Conservation (phyloP, 2,888 invertebrate genomes). For the Bugulina stolonifera region DNA sequence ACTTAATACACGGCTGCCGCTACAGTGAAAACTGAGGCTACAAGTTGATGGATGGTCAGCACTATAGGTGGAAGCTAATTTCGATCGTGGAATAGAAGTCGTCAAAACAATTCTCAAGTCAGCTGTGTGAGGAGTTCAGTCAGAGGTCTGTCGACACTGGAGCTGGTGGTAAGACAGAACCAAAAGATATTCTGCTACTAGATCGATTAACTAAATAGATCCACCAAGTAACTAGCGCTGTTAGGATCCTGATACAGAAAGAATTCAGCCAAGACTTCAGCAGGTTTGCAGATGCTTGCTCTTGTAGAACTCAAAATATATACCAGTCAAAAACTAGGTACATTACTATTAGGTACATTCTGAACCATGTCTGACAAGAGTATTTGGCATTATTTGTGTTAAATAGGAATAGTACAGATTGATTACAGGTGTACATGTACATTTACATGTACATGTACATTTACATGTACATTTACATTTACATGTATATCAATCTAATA, state of each 20-base stretch:
- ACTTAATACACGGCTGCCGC: background rate
- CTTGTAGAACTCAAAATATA: background rate
- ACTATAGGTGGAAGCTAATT: background rate
- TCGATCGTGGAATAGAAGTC: background rate
- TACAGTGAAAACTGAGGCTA: background rate
- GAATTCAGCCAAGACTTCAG: conserved; percentile 2
- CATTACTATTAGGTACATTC: no score
- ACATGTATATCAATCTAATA: no score
- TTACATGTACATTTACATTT: no score
- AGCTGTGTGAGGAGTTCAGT: background rate
- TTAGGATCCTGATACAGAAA: background rate
- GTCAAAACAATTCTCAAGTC: background rate
- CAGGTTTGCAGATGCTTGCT: background rate
- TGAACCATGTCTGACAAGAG: no score
- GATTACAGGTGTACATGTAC: no score
- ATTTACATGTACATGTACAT: no score
- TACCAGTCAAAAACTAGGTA: no score
- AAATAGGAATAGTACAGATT: no score
- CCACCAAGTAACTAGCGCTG: background rate
- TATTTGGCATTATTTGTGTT: no score
- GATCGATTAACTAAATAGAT: background rate
- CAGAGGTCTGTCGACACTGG: conserved; percentile 2
- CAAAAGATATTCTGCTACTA: background rate
- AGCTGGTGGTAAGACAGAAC: conserved; percentile 3
- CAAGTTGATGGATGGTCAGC: background rate